phyloP scores from a whole-genome alignment of 2,888 invertebrate species.

The Sepioteuthis lessoniana region DNA sequence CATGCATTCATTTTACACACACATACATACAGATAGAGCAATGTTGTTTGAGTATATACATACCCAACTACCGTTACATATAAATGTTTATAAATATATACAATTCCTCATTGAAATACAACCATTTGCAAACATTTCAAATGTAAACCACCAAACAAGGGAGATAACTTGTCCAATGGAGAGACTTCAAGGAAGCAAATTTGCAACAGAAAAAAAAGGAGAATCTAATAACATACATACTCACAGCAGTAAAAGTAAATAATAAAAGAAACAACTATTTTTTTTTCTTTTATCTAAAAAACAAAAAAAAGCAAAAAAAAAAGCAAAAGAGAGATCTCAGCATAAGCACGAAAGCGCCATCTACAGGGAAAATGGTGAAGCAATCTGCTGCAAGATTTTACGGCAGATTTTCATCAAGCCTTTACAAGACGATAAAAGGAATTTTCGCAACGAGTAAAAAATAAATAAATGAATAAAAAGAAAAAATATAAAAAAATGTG shows the following conservation, averaged over 20 bases:
- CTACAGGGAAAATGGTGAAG: slow-evolving; percentile 33
- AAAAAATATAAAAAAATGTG: not conserved
- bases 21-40: too few relatives aligned
- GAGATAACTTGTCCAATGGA: not conserved
- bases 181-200: slow-evolving; percentile 20
- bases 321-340: not conserved
- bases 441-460: not conserved
- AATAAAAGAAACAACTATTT: not conserved
- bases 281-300: not conserved
- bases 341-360: not conserved
- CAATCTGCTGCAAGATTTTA: not conserved
- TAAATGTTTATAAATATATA: not conserved
- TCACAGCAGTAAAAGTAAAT: not conserved
- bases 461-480: not conserved
- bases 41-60: too few relatives aligned
- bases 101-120: not conserved
- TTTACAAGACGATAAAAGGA: slow-evolving; percentile 23
- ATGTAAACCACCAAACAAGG: not conserved
- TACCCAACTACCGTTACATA: too few relatives aligned
- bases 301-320: not conserved
- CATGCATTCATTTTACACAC: too few relatives aligned
- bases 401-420: slow-evolving; percentile 33
- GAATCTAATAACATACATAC: not conserved
- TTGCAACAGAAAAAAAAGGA: not conserved
- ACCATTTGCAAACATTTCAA: not conserved